Evolutionary conservation across 2,113 vertebrate species (phyloP), one percentile per base, ranked within the genome.

Genomic region (Rhegmatorhina hoffmannsi): DNA sequence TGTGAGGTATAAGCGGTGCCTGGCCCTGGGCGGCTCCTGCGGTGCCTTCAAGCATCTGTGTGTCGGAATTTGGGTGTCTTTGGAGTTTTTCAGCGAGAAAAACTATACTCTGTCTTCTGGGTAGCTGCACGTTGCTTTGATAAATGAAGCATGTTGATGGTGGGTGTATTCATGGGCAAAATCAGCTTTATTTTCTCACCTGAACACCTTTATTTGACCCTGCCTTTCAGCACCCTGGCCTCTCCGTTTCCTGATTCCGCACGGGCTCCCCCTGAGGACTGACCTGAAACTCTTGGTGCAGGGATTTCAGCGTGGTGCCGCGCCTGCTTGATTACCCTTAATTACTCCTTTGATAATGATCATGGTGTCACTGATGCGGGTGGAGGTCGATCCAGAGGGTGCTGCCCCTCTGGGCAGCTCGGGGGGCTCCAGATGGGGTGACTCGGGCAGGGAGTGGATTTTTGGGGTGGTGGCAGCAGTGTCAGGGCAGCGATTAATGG

Each of bases 121-220:
- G 17, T 36, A 1, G 24, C 9, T 24, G 31, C 3, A 15, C 1
- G 0, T 33, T 0, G 2, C 46, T 43, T 53, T 47, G 3, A 0
- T 63, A 18, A 55, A 11, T 18, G 46, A 53, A 58, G 2, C 1
- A 1, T 31, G 29, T 13, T 13, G 40, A 2, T 26, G 16, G 9
- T 11, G 26, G 9, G 21, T 44, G 33, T 13, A 3, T 18, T 33
- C 28, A 28, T 24, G 15, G n/a, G 2, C 3, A 5, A 43, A 67
- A 40, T 2, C 2, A 7, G 9, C 19, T 5, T 19, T 24, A 0
- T 21, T 66, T 43, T 47, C 23, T 47, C 31, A 6, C 2, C 8
- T 16, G 19, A 62, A 2, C 4, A 0, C 29, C 7, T 73, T 55
- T 16, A 11, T 53, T 58, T 36, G 13, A 5, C 10, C 6, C 7